Evolutionary conservation across 1,140 invertebrate genomes (phyloP).

Genomic region (Steinernema feltiae): DNA sequence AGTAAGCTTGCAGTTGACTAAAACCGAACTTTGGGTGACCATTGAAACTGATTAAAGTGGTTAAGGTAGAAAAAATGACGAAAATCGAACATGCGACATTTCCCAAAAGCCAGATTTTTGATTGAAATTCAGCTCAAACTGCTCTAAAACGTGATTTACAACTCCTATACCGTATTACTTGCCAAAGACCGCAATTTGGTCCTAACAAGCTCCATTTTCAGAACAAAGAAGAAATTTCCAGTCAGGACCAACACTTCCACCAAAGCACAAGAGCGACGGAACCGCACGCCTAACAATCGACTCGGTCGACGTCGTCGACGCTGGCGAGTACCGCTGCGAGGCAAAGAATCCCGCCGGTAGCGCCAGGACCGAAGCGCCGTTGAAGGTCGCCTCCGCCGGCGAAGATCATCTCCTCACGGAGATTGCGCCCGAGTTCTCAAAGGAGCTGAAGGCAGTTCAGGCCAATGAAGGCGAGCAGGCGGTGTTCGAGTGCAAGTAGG

Average conservation of each 20-base stretch:
- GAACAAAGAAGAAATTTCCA: constrained; percentile 27
- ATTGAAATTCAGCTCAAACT: too few species aligned
- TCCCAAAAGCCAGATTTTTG: too few species aligned
- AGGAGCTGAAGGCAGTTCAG: constrained; percentile 38
- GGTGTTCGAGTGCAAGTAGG: constrained; percentile 23
- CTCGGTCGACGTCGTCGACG: constrained; percentile 69
- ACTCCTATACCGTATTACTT: too few species aligned
- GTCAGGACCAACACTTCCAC: constrained; percentile 59
- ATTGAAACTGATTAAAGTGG: too few species aligned
- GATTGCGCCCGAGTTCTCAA: constrained; percentile 44
- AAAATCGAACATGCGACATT: too few species aligned
- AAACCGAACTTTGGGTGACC: too few species aligned
- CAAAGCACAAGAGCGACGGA: constrained; percentile 70
- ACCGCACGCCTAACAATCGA: constrained; percentile 71
- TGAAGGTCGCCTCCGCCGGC: constrained; percentile 8
- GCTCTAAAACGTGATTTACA: too few species aligned
- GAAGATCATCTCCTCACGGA: constrained; percentile 28
- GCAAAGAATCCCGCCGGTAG: constrained; percentile 33
- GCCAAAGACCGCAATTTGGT: neutral
- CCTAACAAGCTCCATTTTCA: neutral
- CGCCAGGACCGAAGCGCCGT: neutral
- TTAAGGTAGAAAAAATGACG: too few species aligned
- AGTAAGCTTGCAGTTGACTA: too few species aligned
- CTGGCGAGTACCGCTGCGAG: constrained; percentile 75
- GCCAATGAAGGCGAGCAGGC: constrained; percentile 30